Evolutionary conservation across 2,888 invertebrate species (phyloP), one percentile per base, ranked within the genome.

Genomic region (Drosophila tanythrix): DNA sequence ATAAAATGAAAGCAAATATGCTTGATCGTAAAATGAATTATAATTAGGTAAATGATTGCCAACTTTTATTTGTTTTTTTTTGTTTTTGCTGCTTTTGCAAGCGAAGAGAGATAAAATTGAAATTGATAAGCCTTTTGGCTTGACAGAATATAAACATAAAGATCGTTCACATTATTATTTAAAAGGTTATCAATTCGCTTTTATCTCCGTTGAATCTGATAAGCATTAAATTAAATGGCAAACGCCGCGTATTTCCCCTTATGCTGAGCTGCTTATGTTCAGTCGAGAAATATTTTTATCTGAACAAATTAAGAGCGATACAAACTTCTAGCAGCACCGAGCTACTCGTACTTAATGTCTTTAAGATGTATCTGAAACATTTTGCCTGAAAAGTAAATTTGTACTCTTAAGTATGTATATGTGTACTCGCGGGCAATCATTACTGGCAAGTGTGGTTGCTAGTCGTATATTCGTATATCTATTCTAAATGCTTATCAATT

Each of bases 161-260:
- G 79, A 79, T 85, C 83, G 81, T 73, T 88, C 86, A 71, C 80
- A 63, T 76, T 80, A 73, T 79, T 85, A 82, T 83, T 83, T 76
- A 82, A 76, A 76, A 73, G 82, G 86, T 83, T 83, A 83, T 88
- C 88, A 83, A 82, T 82, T 82, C 66, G 70, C 31, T 70, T 88
- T 88, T 81, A 79, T 78, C 81, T 81, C 55, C 55, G 46, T 63
- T 63, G 50, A 65, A 81, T 77, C 78, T 69, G 78, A 79, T 79
- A 79, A 79, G 78, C 27, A 46, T 70, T 52, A 58, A 69, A 78
- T 77, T 67, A 62, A 78, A 71, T 70, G 52, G 66, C 63, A 67
- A 70, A 61, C 56, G 58, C 13, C 27, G 40, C 31, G 13, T 43
- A 36, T 71, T 69, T 68, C 43, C 36, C 36, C n/a, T 18, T 21